These are phyloP conservation scores for Phylloscopus trochilus DNA, from an alignment of 2,113 vertebrate species.

Conservation along the genomic window DNA sequence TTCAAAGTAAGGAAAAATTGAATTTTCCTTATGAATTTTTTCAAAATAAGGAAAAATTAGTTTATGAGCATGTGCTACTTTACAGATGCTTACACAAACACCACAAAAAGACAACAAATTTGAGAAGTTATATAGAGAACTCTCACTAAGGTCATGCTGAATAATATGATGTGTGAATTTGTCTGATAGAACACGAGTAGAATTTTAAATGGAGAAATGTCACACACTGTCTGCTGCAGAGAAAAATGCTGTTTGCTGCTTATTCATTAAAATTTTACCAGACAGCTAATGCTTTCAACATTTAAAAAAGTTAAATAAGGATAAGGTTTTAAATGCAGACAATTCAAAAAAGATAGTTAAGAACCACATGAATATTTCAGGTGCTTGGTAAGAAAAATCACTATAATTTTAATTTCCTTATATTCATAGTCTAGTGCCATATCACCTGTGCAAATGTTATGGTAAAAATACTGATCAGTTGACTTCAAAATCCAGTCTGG, in stretches of 20 bases:
- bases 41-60: not conserved
- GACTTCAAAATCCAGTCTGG: not conserved
- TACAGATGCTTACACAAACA: not conserved
- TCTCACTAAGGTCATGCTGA: not conserved
- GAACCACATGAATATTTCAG: not conserved
- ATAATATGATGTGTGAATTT: not conserved
- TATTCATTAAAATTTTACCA: constrained; percentile 4
- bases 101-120: not conserved
- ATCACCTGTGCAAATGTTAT: not conserved
- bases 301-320: not conserved
- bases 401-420: not conserved
- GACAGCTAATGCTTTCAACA: not conserved
- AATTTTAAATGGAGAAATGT: not conserved
- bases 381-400: not conserved
- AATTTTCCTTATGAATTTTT: too few species aligned
- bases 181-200: not conserved
- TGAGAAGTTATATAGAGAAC: not conserved
- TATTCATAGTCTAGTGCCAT: not conserved
- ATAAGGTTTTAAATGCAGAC: not conserved
- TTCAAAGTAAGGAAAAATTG: not conserved
- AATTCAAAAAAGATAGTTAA: not conserved
- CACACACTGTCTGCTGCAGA: not conserved
- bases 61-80: not conserved
- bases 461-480: not conserved
- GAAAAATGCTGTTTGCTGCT: not conserved